Base-by-base conservation (phyloP, 2,797 vertebrate genomes). In the Limnodromus scolopaceus region DNA sequence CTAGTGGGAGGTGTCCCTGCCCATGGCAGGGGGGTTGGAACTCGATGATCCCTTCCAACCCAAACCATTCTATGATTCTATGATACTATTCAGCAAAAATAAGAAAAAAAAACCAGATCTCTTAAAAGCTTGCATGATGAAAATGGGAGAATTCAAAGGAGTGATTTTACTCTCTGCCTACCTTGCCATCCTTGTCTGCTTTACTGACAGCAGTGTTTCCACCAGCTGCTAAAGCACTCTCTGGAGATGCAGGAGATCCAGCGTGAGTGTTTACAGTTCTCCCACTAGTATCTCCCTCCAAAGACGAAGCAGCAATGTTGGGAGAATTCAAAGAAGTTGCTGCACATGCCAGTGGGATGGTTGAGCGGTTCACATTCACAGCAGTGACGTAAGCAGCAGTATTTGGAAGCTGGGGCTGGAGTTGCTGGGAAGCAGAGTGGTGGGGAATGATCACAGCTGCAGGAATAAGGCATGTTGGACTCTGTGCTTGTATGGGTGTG, bases 111-210 rank as follows among this genome's bases (percentile, higher is more conserved):
- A 51, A 6, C 69, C 0, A 6, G 38, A 84, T 58, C 48, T 63
- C 57, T 64, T 53, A 77, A 34, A 89, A 79, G 58, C n/a, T 0
- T 83, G 30, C 10, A 16, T 19, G 14, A 83, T 19, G 39, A 68
- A 87, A 78, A 64, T 0, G 5, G 27, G 30, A 87, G 16, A 74
- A 64, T 30, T 64, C 14, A 68, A 75, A 25, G 55, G 23, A 83
- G 39, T 55, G 2, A 91, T 45, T 84, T 92, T 77, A 93, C 51
- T 48, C 13, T 58, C 54, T 53, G 77, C 98, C 85, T 87, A 99
- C 99, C 99, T 99, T 99, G 91, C 97, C 94, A 48, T 99, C 99
- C 96, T 99, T 99, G 87, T 99, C 99, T 95, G 98, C 97, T 96
- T 99, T 98, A 98, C 96, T 97, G 72, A 97, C 93, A 60, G 98